Evolutionary conservation across 1,140 invertebrate genomes (phyloP), one percentile per base, ranked within the genome.

Genomic region (Drepana arcuata): DNA sequence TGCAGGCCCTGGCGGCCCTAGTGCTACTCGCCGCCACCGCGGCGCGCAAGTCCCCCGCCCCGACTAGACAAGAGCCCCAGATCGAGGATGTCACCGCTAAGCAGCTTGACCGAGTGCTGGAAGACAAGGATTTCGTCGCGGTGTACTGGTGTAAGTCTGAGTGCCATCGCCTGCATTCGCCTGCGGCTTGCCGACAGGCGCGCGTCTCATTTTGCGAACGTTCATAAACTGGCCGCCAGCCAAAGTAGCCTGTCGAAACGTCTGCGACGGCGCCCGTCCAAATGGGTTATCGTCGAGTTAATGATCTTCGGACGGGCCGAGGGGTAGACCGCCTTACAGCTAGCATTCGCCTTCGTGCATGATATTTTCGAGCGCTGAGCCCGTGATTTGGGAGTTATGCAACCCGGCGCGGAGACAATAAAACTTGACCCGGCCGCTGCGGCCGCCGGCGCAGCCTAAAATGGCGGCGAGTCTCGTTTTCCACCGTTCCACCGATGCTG

Each of bases 81-180:
- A 95, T 95, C 84, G 93, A 95, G 85, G 94, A 96, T 84, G 93
- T 95, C 80, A 93, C 92, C 78, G 90, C 92, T 66, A 95, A 95
- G 81, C 93, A 95, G 84, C 89, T 96, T 77, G 93, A 95, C 72
- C 88, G 92, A 66, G 86, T 95, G 41, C 87, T 96, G 62, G 89
- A 92, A 71, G 92, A 94, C 55, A 95, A 95, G 87, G 94, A 95
- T 84, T 95, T 93, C 87, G 93, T 96, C 68, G 95, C 94, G 64
- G 94, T 96, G 66, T 95, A 93, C 85, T 96, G 95, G 93, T 96
- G 95, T 97, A 93, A 96, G 95, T 93, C n/a, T n/a, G n/a, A n/a
- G n/a, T n/a, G n/a, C n/a, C n/a, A n/a, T n/a, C n/a, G n/a, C n/a
- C n/a, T n/a, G n/a, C n/a, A n/a, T n/a, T n/a, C n/a, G n/a, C n/a